These are phyloP conservation scores for Hozukius guyotensis DNA, from an alignment of 2,797 vertebrate genomes.

Conservation along the genomic window DNA sequence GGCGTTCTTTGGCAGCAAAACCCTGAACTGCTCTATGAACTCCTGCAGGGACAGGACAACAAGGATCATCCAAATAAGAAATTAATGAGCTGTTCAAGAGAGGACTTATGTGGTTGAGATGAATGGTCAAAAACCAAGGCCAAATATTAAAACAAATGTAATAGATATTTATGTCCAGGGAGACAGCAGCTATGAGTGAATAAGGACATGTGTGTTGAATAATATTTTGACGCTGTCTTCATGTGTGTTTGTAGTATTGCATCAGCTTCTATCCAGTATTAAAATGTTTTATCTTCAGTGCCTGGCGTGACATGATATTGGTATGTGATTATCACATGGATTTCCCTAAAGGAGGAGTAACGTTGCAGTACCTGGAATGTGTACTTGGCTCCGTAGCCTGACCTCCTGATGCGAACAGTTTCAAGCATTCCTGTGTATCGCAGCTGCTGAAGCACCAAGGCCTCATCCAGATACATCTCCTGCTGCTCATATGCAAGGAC, in stretches of 20 bases:
- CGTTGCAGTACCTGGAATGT: constrained; percentile 90
- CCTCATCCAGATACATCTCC: constrained; percentile 93
- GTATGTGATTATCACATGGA: background rate
- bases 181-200: background rate
- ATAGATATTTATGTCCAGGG: background rate
- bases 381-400: constrained; percentile 97
- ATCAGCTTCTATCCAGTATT: background rate
- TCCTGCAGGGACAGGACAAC: constrained; percentile 80
- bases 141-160: background rate
- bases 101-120: background rate
- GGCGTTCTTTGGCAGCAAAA: constrained; percentile 89
- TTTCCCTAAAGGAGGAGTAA: background rate
- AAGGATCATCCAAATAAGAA: background rate
- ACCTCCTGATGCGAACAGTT: constrained; percentile 95
- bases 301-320: background rate
- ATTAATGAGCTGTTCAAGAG: background rate
- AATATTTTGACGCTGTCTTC: background rate
- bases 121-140: background rate
- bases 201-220: background rate
- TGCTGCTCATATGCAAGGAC: constrained; percentile 80
- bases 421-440: constrained; percentile 98
- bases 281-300: background rate
- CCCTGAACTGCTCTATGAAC: constrained; percentile 94
- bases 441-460: constrained; percentile 94
- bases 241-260: background rate